A percentile compares a stretch with the other conserved stretches of the same genome.
Conservation (phyloP, 2,888 invertebrate genomes). For the Eupithecia insigniata region DNA sequence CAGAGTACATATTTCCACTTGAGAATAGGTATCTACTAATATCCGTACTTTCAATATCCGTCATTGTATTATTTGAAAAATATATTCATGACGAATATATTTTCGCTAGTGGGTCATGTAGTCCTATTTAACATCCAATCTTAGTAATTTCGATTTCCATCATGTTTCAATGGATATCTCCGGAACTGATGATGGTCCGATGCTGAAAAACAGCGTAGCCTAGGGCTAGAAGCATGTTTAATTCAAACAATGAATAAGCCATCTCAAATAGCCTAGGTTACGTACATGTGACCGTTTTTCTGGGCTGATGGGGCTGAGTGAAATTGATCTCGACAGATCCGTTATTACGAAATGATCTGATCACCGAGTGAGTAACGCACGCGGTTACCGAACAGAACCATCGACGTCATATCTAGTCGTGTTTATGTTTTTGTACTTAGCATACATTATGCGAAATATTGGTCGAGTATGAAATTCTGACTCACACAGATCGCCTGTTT, state of each 20-base stretch:
- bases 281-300: not conserved
- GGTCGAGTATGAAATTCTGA: slow-evolving; percentile 3
- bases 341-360: slow-evolving; percentile 24
- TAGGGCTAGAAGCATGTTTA: not conserved
- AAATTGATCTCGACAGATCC: slow-evolving; percentile 22
- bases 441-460: slow-evolving; percentile 14
- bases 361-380: slow-evolving; percentile 25
- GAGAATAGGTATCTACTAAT: not conserved
- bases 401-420: slow-evolving; percentile 19
- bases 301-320: slow-evolving; percentile 14
- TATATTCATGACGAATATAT: not conserved
- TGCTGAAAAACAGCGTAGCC: not conserved
- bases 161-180: not conserved
- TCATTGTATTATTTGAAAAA: not conserved
- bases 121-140: not conserved
- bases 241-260: not conserved
- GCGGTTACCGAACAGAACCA: slow-evolving; percentile 18
- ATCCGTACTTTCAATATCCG: not conserved
- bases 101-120: not conserved
- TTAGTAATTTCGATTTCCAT: not conserved
- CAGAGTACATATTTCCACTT: slow-evolving; percentile 1
- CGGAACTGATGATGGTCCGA: not conserved
- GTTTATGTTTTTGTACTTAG: slow-evolving; percentile 22
- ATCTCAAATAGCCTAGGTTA: not conserved
- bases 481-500: slow-evolving; percentile 1